A percentile compares a stretch with the other conserved stretches of the same genome.
These are phyloP conservation scores for Tipula confusa DNA, from an alignment of 2,888 invertebrate genomes.

Conservation along the genomic window DNA sequence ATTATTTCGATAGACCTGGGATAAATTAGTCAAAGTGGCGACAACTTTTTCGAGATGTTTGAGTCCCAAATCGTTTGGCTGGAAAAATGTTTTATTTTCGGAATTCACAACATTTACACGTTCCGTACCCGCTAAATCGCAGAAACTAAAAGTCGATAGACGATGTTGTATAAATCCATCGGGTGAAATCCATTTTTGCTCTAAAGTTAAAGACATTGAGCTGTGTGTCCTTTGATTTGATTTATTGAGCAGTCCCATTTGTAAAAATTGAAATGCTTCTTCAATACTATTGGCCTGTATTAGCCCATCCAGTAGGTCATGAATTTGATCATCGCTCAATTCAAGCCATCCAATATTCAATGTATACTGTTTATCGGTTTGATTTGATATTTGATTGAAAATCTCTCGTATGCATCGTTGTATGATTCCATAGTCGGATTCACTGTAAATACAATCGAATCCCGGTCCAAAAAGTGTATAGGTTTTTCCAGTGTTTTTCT, in stretches of 20 bases:
- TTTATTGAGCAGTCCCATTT: constrained; percentile 60
- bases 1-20: constrained; percentile 41
- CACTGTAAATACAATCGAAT: constrained; percentile 57
- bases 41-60: constrained; percentile 65
- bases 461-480: constrained; percentile 70
- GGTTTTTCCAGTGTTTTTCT: constrained; percentile 64
- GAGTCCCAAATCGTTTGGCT: constrained; percentile 59
- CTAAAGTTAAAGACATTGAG: constrained; percentile 67
- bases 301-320: constrained; percentile 56
- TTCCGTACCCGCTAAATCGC: constrained; percentile 61
- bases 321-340: constrained; percentile 63
- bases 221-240: constrained; percentile 59
- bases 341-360: constrained; percentile 70
- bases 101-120: constrained; percentile 50
- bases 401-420: constrained; percentile 68
- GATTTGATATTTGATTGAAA: constrained; percentile 61
- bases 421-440: constrained; percentile 63
- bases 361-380: constrained; percentile 61
- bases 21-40: constrained; percentile 54
- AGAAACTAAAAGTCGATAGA: constrained; percentile 69
- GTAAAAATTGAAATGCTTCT: constrained; percentile 67
- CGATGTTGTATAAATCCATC: constrained; percentile 65
- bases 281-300: constrained; percentile 58
- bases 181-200: constrained; percentile 67
- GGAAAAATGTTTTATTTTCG: constrained; percentile 33